Percentiles rank a stretch among this genome's conserved stretches.
Conservation (phyloP, 2,113 vertebrate genomes). For the Pluvialis apricaria region DNA sequence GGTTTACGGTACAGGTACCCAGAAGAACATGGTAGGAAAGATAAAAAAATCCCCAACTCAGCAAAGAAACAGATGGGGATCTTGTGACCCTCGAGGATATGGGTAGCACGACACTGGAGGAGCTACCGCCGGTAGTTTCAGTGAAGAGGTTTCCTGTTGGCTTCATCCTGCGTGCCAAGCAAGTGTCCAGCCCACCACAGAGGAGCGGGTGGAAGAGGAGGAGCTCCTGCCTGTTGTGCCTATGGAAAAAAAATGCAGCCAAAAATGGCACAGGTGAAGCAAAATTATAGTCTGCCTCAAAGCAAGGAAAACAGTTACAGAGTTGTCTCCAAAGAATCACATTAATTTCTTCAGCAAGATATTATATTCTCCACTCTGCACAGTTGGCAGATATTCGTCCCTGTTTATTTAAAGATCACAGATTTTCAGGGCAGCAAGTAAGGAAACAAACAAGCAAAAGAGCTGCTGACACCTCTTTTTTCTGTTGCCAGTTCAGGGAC, state of each 20-base stretch:
- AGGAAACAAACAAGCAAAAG: not conserved
- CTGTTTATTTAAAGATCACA: not conserved
- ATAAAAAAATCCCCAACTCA: not conserved
- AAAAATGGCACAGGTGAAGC: not conserved
- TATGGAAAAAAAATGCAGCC: not conserved
- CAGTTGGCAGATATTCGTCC: not conserved
- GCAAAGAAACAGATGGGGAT: not conserved
- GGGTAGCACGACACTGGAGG: accelerated
- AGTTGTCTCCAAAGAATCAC: not conserved
- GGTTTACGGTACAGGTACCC: not conserved
- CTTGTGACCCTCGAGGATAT: not conserved
- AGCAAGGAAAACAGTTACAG: not conserved
- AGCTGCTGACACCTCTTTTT: not conserved
- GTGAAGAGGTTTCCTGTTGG: not conserved
- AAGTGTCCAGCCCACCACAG: not conserved
- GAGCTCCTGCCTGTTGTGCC: not conserved
- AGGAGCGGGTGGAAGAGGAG: accelerated
- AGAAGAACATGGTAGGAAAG: not conserved
- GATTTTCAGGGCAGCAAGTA: not conserved
- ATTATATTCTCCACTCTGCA: not conserved
- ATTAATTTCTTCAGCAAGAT: not conserved
- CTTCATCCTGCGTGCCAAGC: not conserved
- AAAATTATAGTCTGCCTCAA: not conserved
- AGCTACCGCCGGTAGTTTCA: not conserved
- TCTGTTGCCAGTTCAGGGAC: not conserved